phyloP scores from a whole-genome alignment of 64 coral and sea anemone species.

The Astreopora myriophthalma region DNA sequence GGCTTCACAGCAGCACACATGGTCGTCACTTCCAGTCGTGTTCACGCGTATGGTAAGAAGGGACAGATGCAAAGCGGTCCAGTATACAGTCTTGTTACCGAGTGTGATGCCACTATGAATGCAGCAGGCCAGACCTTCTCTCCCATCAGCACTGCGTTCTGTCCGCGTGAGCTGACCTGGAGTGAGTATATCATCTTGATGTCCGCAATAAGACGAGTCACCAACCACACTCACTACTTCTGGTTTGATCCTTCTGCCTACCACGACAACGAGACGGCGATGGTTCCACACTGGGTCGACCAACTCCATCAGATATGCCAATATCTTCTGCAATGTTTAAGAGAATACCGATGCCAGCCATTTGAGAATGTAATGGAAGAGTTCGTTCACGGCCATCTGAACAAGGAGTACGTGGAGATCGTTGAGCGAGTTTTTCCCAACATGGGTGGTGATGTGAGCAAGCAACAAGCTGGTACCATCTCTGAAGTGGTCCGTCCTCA shows the following conservation, averaged over 20 bases:
- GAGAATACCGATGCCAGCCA: not conserved
- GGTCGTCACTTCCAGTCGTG: not conserved
- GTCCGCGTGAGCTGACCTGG: conserved; percentile 33
- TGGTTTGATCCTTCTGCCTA: not conserved
- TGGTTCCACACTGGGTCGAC: not conserved
- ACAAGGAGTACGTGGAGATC: not conserved
- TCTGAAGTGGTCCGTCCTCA: not conserved
- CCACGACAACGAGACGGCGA: conserved; percentile 1
- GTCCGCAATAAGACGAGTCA: conserved; percentile 5
- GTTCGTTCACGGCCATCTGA: not conserved
- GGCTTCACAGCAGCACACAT: too few species aligned
- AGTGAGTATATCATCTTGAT: conserved; percentile 14
- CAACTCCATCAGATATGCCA: not conserved
- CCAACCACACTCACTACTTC: not conserved
- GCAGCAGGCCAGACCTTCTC: not conserved
- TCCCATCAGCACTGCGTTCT: conserved; percentile 44
- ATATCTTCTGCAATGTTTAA: not conserved
- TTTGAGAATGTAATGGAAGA: not conserved
- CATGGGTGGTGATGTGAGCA: conserved; percentile 10
- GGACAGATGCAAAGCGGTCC: too few species aligned
- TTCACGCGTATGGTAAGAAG: too few species aligned
- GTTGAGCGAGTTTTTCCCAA: conserved; percentile 32
- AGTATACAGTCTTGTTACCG: too few species aligned
- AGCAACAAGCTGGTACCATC: not conserved
- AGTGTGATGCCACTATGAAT: too few species aligned